Base-by-base conservation (phyloP, 2,888 invertebrate species). In the Drosophila pegasa region DNA sequence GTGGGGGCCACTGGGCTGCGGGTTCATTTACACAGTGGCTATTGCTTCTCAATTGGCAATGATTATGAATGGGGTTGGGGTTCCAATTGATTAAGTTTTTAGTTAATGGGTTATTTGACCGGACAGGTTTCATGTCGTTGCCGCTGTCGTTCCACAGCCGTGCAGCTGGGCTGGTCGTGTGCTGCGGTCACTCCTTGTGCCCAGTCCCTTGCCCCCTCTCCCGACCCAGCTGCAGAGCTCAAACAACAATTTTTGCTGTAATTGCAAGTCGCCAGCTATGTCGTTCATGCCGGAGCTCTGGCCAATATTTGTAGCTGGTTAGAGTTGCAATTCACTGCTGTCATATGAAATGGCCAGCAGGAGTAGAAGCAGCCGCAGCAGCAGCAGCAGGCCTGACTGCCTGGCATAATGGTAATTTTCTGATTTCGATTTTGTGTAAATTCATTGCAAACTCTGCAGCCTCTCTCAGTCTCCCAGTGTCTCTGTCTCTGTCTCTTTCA, bases 71-170 rank as follows among this genome's bases (percentile, higher is more conserved):
- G 70, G 43, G 75, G 50, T 50, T 81, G 78, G 60, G 84, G 88
- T 90, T 89, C 90, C 90, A 90, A 89, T 90, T 89, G 89, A 89
- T 90, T 89, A 89, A 89, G 90, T 88, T 85, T 89, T 86, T 82
- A 89, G 88, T 90, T 90, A 89, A 89, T 90, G 87, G 89, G 90
- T 89, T 90, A 90, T 90, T 89, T 89, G 88, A 58, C 65, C 64
- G 65, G 29, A 14, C 40, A 61, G 52, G 40, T 45, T 27, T 14
- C 41, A 37, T 16, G 37, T 8, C 37, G 18, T 18, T 38, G 38
- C 10, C 38, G 38, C 16, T 38, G 25, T 25, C 43, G 25, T 43
- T 43, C 43, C 43, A 27, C 25, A 43, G 43, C 43, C 9, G 6
- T 43, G 47, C 47, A 35, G 41, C 48, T 48, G 51, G 52, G 33